A percentile compares a stretch with the other conserved stretches of the same genome.
Conservation (phyloP, 2,113 vertebrate genomes). For the Caloenas nicobarica region DNA sequence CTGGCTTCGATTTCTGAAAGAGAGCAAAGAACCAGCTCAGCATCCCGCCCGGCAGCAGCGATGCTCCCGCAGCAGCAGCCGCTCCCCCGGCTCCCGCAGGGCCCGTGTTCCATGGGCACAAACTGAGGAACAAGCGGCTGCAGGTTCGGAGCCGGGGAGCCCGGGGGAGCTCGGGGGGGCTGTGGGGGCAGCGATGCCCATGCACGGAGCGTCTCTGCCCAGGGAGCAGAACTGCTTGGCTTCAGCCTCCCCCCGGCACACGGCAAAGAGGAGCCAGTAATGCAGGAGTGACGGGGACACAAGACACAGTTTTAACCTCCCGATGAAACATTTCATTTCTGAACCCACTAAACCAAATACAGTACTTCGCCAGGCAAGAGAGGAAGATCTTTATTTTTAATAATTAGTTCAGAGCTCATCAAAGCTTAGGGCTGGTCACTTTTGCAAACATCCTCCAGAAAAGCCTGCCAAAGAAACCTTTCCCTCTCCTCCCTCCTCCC, state of each 20-base stretch:
- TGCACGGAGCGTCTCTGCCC: rapidly evolving
- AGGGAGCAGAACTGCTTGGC: neutral
- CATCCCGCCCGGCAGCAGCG: rapidly evolving
- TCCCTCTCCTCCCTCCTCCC: neutral
- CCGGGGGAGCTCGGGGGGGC: rapidly evolving
- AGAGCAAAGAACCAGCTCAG: conserved; percentile 14
- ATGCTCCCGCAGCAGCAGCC: rapidly evolving
- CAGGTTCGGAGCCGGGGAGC: too few relatives aligned
- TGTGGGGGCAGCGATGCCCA: neutral
- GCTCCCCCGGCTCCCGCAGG: rapidly evolving
- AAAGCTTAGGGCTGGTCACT: neutral
- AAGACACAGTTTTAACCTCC: neutral
- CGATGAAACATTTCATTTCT: neutral
- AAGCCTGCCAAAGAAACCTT: neutral
- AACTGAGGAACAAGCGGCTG: neutral
- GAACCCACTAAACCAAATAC: neutral
- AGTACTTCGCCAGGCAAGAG: neutral
- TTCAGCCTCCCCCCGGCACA: neutral
- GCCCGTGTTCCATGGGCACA: rapidly evolving
- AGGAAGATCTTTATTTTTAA: neutral
- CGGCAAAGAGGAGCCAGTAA: neutral
- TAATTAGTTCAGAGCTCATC: neutral
- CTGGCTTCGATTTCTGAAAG: conserved; percentile 83
- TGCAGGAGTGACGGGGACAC: rapidly evolving
- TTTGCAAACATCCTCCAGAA: neutral